Evolutionary conservation across 2,113 vertebrate genomes (phyloP).

Genomic region (Agapornis roseicollis): DNA sequence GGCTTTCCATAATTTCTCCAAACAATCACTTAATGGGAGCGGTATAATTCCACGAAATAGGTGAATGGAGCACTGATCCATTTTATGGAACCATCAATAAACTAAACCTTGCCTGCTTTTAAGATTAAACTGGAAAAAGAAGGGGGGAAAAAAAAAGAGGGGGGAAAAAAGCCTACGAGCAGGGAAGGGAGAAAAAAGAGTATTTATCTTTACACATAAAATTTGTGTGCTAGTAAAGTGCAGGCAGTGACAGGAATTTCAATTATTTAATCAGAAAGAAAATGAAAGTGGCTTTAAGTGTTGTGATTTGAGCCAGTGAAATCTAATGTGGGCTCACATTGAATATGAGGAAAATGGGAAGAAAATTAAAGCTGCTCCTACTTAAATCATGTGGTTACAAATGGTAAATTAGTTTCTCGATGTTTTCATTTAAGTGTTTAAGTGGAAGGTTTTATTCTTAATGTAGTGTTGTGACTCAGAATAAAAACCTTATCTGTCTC

Average conservation of each 20-base stretch:
- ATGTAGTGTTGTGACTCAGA: constrained; percentile 88
- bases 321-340: constrained; percentile 95
- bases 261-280: constrained; percentile 99
- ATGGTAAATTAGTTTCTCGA: constrained; percentile 99
- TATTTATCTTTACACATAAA: constrained; percentile 81
- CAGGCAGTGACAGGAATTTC: constrained; percentile 99
- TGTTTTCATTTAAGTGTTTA: constrained; percentile 99
- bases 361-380: constrained; percentile 96
- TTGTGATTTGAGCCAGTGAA: constrained; percentile 98
- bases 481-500: constrained; percentile 77
- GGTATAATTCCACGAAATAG: constrained; percentile 89
- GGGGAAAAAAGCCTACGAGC: background rate
- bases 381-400: constrained; percentile 98
- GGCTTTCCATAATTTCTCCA: constrained; percentile 86
- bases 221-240: constrained; percentile 91
- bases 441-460: constrained; percentile 99
- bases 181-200: constrained; percentile 37
- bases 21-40: constrained; percentile 96
- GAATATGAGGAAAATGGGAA: constrained; percentile 96
- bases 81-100: constrained; percentile 85
- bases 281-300: constrained; percentile 99
- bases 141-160: background rate
- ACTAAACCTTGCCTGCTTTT: constrained; percentile 82
- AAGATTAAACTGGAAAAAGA: constrained; percentile 56
- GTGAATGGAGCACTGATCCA: constrained; percentile 84